Conservation (phyloP, 2,113 vertebrate species). For the Actenoides hombroni region DNA sequence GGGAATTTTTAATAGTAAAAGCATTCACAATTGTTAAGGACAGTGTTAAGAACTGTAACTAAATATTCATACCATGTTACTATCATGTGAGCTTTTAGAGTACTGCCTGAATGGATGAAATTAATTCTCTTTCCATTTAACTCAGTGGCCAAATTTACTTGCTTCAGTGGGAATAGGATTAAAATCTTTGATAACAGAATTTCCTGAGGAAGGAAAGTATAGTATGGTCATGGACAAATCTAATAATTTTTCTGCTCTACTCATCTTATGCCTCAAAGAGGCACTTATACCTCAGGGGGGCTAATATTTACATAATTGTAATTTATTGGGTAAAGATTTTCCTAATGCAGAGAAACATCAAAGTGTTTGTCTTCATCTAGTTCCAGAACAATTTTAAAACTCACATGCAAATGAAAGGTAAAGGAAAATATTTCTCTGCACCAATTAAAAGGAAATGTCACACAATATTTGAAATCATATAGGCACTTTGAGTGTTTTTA, state of each 20-base stretch:
- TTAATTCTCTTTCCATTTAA: slow-evolving; percentile 24
- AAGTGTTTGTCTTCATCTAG: slow-evolving; percentile 57
- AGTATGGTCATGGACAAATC: slow-evolving; percentile 54
- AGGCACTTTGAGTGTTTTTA: neutral
- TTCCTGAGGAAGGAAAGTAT: slow-evolving; percentile 49
- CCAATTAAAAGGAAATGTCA: neutral
- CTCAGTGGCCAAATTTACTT: slow-evolving; percentile 20
- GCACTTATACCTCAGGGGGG: slow-evolving; percentile 2
- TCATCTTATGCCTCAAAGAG: slow-evolving; percentile 57
- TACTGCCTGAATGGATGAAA: neutral
- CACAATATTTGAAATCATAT: neutral
- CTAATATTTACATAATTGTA: slow-evolving; percentile 71
- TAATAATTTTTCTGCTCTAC: slow-evolving; percentile 65
- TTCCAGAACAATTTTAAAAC: slow-evolving; percentile 39
- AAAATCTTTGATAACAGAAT: slow-evolving; percentile 55
- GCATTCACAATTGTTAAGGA: neutral
- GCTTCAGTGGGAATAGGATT: slow-evolving; percentile 41
- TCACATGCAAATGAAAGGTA: neutral
- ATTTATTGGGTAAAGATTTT: slow-evolving; percentile 65
- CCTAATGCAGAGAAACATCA: slow-evolving; percentile 44
- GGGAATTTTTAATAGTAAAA: neutral
- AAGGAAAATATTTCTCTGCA: slow-evolving; percentile 17
- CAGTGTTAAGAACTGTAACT: neutral
- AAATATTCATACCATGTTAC: neutral
- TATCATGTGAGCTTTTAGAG: neutral